Evolutionary conservation across 2,113 vertebrate species (phyloP), one percentile per base, ranked within the genome.

Genomic region (Ptilonorhynchus violaceus): DNA sequence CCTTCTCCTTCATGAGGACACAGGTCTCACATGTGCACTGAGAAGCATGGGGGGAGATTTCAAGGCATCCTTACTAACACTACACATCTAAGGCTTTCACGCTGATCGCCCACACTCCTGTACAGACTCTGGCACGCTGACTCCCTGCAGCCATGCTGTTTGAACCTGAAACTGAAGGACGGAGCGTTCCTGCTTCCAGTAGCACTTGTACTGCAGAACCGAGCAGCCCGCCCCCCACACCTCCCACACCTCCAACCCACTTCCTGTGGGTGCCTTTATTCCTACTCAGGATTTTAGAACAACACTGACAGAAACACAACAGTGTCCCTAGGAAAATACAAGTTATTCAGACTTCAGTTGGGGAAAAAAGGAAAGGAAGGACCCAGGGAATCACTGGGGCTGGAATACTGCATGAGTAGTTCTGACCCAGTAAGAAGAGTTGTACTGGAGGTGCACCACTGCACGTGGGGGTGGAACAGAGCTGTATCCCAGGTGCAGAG

Each of bases 41-140:
- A 12, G 14, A 11, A 50, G 47, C 28, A 3, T 3, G 1, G 0
- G 0, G 30, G 19, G 10, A 44, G 23, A 64, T 52, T 66, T 74
- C 67, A n/a, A 47, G 56, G 67, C 8, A 1, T 76, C 35, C 37
- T 41, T 63, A 11, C 3, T 2, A 62, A 35, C 9, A 60, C 28
- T 21, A 23, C 21, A n/a, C 24, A 27, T 7, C 8, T 44, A 47
- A 72, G 18, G 87, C 15, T 63, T 27, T 59, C 25, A 31, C 13
- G 63, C 49, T 86, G 68, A 52, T 41, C 0, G 0, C 68, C 30
- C 24, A 22, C 11, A 15, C 8, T 12, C 27, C 59, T 42, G 42
- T 28, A 42, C 18, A 62, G 31, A 77, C 35, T 69, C 62, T 47
- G 47, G 35, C 77, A 76, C 1, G 0, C 28, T 31, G 73, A n/a